phyloP scores from a whole-genome alignment of 2,113 vertebrate species.

The Coturnix japonica region DNA sequence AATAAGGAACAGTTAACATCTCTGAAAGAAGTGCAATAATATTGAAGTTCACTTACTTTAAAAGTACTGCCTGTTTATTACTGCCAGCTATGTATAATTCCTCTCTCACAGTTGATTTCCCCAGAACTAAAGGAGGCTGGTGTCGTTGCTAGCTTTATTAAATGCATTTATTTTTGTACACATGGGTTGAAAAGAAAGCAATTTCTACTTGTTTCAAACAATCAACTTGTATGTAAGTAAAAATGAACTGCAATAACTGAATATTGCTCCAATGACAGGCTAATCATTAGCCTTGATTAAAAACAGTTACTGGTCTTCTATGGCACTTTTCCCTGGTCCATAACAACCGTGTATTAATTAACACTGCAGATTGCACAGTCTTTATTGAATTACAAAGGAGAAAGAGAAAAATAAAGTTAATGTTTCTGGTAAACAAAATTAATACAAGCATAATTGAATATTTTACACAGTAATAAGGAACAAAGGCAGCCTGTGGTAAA shows the following conservation, averaged over 20 bases:
- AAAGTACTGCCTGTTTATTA: conserved; percentile 75
- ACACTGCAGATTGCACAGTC: conserved; percentile 70
- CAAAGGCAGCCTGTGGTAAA: conserved; percentile 90
- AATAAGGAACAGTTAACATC: conserved; percentile 77
- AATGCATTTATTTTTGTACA: conserved; percentile 61
- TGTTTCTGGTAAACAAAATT: conserved; percentile 78
- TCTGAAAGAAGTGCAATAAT: conserved; percentile 79
- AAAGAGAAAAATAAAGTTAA: conserved; percentile 67
- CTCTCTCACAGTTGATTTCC: conserved; percentile 33
- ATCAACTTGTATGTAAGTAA: conserved; percentile 66
- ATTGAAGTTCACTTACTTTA: conserved; percentile 72
- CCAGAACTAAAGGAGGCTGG: conserved; percentile 58
- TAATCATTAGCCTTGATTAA: conserved; percentile 75
- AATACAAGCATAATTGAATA: conserved; percentile 70
- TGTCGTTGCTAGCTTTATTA: conserved; percentile 68
- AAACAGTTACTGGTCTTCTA: conserved; percentile 92
- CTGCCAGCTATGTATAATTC: conserved; percentile 48
- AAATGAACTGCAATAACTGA: conserved; percentile 72
- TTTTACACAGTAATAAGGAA: conserved; percentile 78
- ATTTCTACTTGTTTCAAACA: conserved; percentile 53
- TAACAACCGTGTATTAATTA: conserved; percentile 78
- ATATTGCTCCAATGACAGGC: conserved; percentile 76
- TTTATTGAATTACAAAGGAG: conserved; percentile 74
- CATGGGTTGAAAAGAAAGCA: conserved; percentile 50
- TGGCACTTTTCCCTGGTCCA: conserved; percentile 90